Base-by-base conservation (phyloP, 2,888 invertebrate genomes). In the Drosophila neotestacea region DNA sequence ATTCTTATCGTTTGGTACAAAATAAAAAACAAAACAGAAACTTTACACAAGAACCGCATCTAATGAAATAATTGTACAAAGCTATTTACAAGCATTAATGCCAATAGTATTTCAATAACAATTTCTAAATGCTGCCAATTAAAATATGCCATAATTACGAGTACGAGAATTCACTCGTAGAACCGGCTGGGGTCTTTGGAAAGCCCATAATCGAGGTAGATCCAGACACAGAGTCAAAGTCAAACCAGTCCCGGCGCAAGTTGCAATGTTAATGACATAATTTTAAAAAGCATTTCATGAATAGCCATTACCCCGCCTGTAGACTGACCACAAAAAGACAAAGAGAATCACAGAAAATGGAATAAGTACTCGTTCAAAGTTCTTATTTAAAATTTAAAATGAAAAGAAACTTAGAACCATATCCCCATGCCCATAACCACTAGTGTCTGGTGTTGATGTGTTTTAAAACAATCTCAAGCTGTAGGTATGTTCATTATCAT, bases 251-350 rank as follows among this genome's bases (percentile, higher is more conserved):
- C n/a, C 44, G 62, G 68, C 80, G 65, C 88, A 69, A 80, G 77
- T 77, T 67, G 85, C 82, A 85, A 85, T 85, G 85, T 85, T 85
- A 85, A 85, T 85, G 89, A 88, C 85, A 85, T 85, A 85, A 85
- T 85, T 87, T 75, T 75, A 70, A 75, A 81, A 77, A 79, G 79
- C 71, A 72, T 75, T 84, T 81, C 71, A 88, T 89, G 77, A 88
- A 85, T 83, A 77, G 79, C 67, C 77, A 73, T 67, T 66, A 30
- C 48, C 30, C 42, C 41, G 42, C 44, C 28, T 41, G 28, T 42
- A 46, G 11, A 54, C 28, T 13, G 38, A 39, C 27, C 36, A 36
- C 27, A 48, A 36, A 38, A 34, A 46, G 16, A 46, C 34, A 28
- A 11, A 67, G 51, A 27, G 47, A n/a, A 34, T 13, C 16, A 28